phyloP scores from a whole-genome alignment of 2,888 invertebrate genomes.

The Agrilus cyanescens region DNA sequence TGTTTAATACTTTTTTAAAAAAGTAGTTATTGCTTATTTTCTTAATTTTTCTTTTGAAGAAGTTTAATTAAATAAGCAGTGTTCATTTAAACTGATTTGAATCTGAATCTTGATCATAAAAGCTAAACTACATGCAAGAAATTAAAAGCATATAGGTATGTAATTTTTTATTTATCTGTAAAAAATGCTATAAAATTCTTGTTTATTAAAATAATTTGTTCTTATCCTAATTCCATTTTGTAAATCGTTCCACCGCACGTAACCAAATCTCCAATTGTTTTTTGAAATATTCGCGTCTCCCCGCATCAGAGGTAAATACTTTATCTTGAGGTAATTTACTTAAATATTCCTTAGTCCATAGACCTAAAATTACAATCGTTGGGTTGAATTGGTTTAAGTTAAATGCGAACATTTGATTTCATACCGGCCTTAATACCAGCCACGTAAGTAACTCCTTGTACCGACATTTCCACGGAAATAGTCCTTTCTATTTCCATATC shows the following conservation, averaged over 20 bases:
- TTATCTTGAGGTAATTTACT: neutral
- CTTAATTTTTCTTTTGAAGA: no score
- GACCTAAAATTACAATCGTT: neutral
- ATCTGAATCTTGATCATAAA: no score
- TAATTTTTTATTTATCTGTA: no score
- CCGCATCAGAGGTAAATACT: neutral
- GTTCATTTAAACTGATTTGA: no score
- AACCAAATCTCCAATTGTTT: constrained; percentile 40
- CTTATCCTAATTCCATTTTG: constrained; percentile 39
- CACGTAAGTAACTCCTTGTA: constrained; percentile 74
- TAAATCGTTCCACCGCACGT: constrained; percentile 43
- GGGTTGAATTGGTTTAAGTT: neutral
- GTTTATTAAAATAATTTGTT: neutral
- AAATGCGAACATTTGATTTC: constrained; percentile 14
- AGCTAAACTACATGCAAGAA: no score
- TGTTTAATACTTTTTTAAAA: no score
- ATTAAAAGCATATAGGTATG: no score
- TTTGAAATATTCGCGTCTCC: neutral
- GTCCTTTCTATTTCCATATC: constrained; percentile 65
- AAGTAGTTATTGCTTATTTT: no score
- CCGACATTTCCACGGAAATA: constrained; percentile 65
- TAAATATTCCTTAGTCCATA: neutral
- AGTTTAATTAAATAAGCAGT: no score
- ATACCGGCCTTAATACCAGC: constrained; percentile 70
- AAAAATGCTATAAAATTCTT: neutral